Conservation (phyloP, 2,113 vertebrate species). For the Pedetes capensis region DNA sequence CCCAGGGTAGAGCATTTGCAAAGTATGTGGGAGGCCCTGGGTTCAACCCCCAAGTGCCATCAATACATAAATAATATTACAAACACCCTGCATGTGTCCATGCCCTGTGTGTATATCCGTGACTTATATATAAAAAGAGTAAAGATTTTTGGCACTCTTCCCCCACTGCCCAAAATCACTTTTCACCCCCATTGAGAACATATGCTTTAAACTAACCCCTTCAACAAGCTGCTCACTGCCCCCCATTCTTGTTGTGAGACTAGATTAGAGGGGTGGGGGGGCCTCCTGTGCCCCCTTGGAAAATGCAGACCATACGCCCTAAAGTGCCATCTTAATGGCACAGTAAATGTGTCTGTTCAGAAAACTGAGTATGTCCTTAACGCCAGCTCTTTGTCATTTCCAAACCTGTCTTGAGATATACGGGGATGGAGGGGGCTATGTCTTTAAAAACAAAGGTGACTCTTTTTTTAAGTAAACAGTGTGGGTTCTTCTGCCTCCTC, state of each 20-base stretch:
- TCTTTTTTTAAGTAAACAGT: not conserved
- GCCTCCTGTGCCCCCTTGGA: rapidly evolving
- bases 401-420: not conserved
- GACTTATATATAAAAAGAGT: not conserved
- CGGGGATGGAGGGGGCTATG: not conserved
- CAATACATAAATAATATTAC: no score
- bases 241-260: not conserved
- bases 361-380: not conserved
- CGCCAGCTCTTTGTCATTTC: not conserved
- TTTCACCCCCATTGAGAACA: not conserved
- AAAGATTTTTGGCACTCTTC: not conserved
- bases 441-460: not conserved
- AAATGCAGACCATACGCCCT: not conserved
- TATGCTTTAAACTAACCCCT: rapidly evolving
- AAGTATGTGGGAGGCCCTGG: no score
- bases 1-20: no score
- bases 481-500: not conserved
- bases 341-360: not conserved
- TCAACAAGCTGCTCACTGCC: not conserved
- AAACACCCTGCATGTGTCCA: no score
- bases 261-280: not conserved
- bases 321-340: not conserved
- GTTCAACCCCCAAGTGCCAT: no score
- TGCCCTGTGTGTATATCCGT: rapidly evolving
- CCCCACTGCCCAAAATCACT: not conserved